Evolutionary conservation across 2,888 invertebrate species (phyloP), one percentile per base, ranked within the genome.

Genomic region (Lutraria lutraria): DNA sequence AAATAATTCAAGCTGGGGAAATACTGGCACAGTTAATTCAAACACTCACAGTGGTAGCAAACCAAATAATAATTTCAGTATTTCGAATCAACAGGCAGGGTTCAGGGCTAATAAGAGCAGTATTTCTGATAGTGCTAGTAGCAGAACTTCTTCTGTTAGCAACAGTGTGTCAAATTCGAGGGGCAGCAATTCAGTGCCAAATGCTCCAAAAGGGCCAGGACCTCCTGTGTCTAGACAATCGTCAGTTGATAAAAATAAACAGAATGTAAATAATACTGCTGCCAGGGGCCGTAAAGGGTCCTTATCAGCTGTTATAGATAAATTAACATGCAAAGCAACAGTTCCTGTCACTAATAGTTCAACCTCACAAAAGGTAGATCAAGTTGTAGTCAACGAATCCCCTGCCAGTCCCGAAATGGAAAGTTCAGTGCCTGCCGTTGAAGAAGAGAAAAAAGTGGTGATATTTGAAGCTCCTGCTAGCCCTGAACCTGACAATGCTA

Each of bases 221-320:
- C 92, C 92, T 53, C 92, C 92, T 80, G 43, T 56, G n/a, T 76
- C 63, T 25, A 29, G 81, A 19, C 85, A 85, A 54, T 60, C 79
- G 1, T 85, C 85, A 13, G 31, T 43, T 19, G 87, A 88, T 19
- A 80, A 83, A 52, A 76, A 43, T 34, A 76, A 52, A 34, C 83
- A 56, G 16, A 81, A 43, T 80, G 56, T 34, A 54, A 60, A 25
- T 85, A 34, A 81, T 68, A 81, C 79, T 53, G 52, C 87, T 76
- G 80, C 81, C 25, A 89, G 94, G 60, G 93, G 94, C 10, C 92
- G 95, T 15, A 96, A 96, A 88, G 94, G 94, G 34, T 96, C 96
- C 10, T 91, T 96, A 68, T 95, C 95, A 53, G 96, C 98, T 29
- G 98, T 99, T 21, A 98, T 99, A 94, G 98, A 98, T 95, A 98